Base-by-base conservation (phyloP, 2,113 vertebrate genomes). In the Micronisus gabar region DNA sequence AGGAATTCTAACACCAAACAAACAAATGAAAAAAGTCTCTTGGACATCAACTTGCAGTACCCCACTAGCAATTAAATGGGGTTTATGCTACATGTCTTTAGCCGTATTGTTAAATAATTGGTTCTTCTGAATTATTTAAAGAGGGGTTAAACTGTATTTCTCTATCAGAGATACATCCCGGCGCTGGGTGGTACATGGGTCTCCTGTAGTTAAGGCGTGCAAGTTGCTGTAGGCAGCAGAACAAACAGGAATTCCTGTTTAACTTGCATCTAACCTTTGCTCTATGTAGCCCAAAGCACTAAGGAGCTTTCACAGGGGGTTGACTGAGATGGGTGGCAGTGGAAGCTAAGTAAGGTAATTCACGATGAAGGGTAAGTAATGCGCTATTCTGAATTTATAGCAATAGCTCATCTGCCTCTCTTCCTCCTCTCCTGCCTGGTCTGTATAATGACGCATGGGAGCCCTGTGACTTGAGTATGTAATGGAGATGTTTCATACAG, bases 121-220 rank as follows among this genome's bases (percentile, higher is more conserved):
- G 2, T 59, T 76, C 56, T 80, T 67, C 40, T 41, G 40, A 52
- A 18, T 70, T 79, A 27, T 6, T 73, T 56, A 65, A 55, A 26
- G 58, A 78, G 27, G 29, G 3, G 7, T 68, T 94, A 47, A 78
- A 21, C 6, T 45, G 7, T 43, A 5, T 55, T 71, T 79, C 43
- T 63, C 14, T 40, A 0, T 43, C 52, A 34, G 43, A 83, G 53
- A 8, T 29, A 19, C 10, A 11, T 11, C 26, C 20, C 1, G 5
- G 45, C 2, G 3, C 40, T 50, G 61, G 7, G 29, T 13, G n/a
- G 48, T 72, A 34, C 32, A 1, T 32, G 30, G 21, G 9, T 38
- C 40, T 80, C 38, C 30, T 43, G 32, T 11, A 38, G n/a, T 72
- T 58, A 36, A n/a, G 26, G 52, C 1, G 7, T 10, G 21, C 4